phyloP scores from a whole-genome alignment of 2,888 invertebrate genomes.

The Troilus luridus region DNA sequence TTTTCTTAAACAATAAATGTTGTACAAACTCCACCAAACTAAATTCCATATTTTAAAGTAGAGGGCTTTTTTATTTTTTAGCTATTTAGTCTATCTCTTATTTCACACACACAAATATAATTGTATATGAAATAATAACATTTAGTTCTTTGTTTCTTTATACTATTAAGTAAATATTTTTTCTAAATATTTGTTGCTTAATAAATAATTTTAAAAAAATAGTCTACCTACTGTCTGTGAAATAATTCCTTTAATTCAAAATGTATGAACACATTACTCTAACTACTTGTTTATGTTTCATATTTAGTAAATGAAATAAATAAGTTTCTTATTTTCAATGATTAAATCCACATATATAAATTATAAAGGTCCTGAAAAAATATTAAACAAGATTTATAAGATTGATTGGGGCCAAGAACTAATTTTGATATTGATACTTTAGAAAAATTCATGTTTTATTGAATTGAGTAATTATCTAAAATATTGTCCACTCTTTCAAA shows the following conservation, averaged over 20 bases:
- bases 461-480: neutral
- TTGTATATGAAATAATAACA: neutral
- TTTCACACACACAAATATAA: neutral
- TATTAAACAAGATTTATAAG: neutral
- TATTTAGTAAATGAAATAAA: neutral
- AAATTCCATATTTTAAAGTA: conserved; percentile 42
- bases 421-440: neutral
- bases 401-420: neutral
- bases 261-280: neutral
- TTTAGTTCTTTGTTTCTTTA: neutral
- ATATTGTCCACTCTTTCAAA: neutral
- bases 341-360: neutral
- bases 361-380: neutral
- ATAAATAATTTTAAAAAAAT: neutral
- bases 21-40: conserved; percentile 19
- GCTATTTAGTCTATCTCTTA: conserved; percentile 1
- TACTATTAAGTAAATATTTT: neutral
- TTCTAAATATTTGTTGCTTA: neutral
- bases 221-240: neutral
- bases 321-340: neutral
- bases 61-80: conserved; percentile 37
- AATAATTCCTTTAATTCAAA: neutral
- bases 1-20: conserved; percentile 34
- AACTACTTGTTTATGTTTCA: neutral
- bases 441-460: neutral